These are phyloP conservation scores for Cerastis leucographa DNA, from an alignment of 2,888 invertebrate species.

Conservation along the genomic window DNA sequence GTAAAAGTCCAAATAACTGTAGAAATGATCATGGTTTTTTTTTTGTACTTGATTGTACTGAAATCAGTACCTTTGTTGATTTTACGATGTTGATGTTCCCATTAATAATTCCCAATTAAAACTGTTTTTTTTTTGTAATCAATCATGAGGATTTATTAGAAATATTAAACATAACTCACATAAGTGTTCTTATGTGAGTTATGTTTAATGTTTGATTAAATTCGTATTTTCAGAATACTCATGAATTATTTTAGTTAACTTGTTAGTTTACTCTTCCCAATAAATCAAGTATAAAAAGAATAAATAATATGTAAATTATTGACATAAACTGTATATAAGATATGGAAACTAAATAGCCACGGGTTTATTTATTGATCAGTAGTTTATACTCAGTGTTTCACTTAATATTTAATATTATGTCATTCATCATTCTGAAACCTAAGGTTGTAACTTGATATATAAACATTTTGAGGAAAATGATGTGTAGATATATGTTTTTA, in stretches of 20 bases:
- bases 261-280: conserved; percentile 4
- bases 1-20: not conserved
- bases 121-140: conserved; percentile 15
- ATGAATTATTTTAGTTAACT: conserved; percentile 12
- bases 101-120: conserved; percentile 4
- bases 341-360: conserved; percentile 43
- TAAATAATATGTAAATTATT: conserved; percentile 28
- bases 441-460: conserved; percentile 90
- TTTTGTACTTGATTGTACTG: not conserved
- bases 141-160: not conserved
- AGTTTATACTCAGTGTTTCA: conserved; percentile 68
- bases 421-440: conserved; percentile 85
- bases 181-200: not conserved
- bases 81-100: not conserved
- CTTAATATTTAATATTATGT: conserved; percentile 70
- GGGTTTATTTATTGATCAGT: conserved; percentile 64
- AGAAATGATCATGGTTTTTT: not conserved
- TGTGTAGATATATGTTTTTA: conserved; percentile 89
- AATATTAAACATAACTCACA: conserved; percentile 1
- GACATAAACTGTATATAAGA: conserved; percentile 28
- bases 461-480: conserved; percentile 83
- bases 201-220: not conserved
- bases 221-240: conserved; percentile 1
- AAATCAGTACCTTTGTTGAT: not conserved
- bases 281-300: conserved; percentile 18